phyloP scores from a whole-genome alignment of 2,113 vertebrate genomes.

The Labeo catla region DNA sequence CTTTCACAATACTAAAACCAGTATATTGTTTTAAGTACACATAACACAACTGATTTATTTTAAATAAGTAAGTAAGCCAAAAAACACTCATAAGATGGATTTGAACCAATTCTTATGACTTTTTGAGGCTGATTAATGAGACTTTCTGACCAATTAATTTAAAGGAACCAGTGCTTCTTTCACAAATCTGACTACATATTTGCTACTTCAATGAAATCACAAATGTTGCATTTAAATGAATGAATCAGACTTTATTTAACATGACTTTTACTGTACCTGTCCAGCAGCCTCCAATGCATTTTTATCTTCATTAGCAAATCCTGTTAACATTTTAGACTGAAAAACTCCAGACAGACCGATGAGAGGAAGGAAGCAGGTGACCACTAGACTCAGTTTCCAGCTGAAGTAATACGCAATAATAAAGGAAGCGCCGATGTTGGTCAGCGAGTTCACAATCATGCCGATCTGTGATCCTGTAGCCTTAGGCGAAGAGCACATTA shows the following conservation, averaged over 20 bases:
- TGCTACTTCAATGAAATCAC: not conserved
- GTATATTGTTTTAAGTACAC: not conserved
- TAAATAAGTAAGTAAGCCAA: not conserved
- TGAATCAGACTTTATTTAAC: not conserved
- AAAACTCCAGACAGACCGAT: slow-evolving; percentile 73
- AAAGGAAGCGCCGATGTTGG: slow-evolving; percentile 74
- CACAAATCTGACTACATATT: not conserved
- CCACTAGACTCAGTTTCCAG: slow-evolving; percentile 79
- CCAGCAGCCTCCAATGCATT: slow-evolving; percentile 76
- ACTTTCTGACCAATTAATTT: not conserved
- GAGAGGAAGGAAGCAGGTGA: slow-evolving; percentile 77
- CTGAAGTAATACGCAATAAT: slow-evolving; percentile 80
- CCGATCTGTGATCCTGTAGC: slow-evolving; percentile 81
- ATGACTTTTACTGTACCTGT: slow-evolving; percentile 63
- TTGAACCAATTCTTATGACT: not conserved
- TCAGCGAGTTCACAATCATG: slow-evolving; percentile 77
- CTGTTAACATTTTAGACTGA: slow-evolving; percentile 78
- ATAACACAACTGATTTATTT: not conserved
- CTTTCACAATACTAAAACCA: no score
- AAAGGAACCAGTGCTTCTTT: not conserved
- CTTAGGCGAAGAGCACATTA: slow-evolving; percentile 58
- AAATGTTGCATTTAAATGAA: not conserved
- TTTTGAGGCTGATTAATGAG: not conserved
- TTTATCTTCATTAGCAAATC: slow-evolving; percentile 78
- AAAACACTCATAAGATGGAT: not conserved